These are phyloP conservation scores for Prionace glauca DNA, from an alignment of 2,797 vertebrate genomes.

Conservation along the genomic window DNA sequence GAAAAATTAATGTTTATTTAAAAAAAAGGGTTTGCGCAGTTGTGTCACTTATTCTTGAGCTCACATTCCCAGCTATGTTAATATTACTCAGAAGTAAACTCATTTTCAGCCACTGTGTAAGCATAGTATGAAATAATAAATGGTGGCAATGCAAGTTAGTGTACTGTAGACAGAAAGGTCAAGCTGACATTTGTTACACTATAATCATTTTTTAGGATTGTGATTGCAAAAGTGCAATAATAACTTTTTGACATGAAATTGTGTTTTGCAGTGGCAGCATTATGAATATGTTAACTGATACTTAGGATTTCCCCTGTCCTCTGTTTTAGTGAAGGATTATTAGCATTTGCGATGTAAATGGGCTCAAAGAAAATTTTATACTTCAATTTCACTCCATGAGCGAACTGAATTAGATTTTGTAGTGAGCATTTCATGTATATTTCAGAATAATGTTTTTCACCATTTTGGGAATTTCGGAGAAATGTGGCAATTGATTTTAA, in stretches of 20 bases:
- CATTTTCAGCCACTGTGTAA: not conserved
- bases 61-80: not conserved
- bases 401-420: not conserved
- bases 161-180: slow-evolving; percentile 1
- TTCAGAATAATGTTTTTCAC: not conserved
- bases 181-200: not conserved
- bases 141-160: not conserved
- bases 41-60: not conserved
- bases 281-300: not conserved
- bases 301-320: not conserved
- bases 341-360: not conserved
- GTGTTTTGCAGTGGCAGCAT: not conserved
- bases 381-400: not conserved
- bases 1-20: not conserved
- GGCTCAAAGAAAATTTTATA: not conserved
- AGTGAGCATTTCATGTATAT: not conserved
- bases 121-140: not conserved
- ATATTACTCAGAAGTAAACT: not conserved
- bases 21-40: not conserved
- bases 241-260: not conserved
- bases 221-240: not conserved
- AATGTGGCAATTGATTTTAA: not conserved
- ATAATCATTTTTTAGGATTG: slow-evolving; percentile 18
- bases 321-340: not conserved
- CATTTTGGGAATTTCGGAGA: not conserved